Conservation (phyloP, 2,888 invertebrate species). For the Pogonocherus hispidulus region DNA sequence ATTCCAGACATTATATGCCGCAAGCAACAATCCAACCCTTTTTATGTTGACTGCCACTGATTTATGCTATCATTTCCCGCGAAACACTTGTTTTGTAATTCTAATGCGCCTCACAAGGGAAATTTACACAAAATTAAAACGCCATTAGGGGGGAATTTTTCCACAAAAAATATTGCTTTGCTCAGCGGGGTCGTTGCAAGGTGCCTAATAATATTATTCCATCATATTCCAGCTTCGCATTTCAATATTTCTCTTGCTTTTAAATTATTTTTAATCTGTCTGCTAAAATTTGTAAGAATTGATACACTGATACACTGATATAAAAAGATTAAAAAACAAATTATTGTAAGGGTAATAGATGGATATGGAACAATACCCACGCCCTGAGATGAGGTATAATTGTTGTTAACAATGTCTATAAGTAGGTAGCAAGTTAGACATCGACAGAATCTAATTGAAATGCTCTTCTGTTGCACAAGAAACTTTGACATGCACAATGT, state of each 20-base stretch:
- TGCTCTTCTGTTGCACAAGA: too few species aligned
- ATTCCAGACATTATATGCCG: slow-evolving; percentile 31
- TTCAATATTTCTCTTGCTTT: background rate
- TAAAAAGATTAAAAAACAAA: too few species aligned
- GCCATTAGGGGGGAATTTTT: slow-evolving; percentile 41
- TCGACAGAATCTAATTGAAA: too few species aligned
- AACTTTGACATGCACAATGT: too few species aligned
- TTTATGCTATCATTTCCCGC: slow-evolving; percentile 50
- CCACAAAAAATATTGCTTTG: slow-evolving; percentile 25
- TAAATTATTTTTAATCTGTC: too few species aligned
- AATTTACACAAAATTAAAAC: slow-evolving; percentile 44
- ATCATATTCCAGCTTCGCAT: background rate
- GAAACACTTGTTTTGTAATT: slow-evolving; percentile 45
- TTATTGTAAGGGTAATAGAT: too few species aligned
- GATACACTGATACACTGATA: too few species aligned
- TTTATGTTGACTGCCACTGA: slow-evolving; percentile 45
- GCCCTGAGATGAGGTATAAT: too few species aligned
- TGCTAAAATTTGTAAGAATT: too few species aligned
- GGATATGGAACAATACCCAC: too few species aligned
- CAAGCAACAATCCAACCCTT: slow-evolving; percentile 36
- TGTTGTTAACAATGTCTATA: too few species aligned
- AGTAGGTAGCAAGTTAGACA: too few species aligned
- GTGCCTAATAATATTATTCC: background rate
- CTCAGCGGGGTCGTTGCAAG: background rate
- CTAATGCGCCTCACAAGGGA: slow-evolving; percentile 22